These are phyloP conservation scores for Sus scrofa DNA, from an alignment of 2,113 vertebrate genomes.

Conservation along the genomic window DNA sequence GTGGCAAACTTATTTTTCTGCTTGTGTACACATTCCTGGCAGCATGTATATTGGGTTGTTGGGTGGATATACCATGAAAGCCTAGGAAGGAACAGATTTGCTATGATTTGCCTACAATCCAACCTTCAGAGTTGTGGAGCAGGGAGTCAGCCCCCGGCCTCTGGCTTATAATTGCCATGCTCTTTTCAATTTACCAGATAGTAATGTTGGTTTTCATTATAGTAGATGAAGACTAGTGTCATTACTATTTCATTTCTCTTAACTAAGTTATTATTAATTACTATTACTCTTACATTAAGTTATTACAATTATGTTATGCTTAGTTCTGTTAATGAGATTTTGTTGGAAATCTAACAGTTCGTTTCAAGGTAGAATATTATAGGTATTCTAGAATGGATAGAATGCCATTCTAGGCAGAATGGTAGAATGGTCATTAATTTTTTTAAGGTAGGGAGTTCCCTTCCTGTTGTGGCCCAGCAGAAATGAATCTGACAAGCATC, in stretches of 20 bases:
- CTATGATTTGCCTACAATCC: not conserved
- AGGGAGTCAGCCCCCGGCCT: not conserved
- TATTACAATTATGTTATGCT: not conserved
- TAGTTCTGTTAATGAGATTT: not conserved
- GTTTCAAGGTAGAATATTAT: constrained; percentile 4
- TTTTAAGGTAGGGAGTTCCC: too few relatives aligned
- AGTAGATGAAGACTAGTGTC: not conserved
- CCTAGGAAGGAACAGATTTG: not conserved
- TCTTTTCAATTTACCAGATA: not conserved
- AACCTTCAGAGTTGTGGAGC: not conserved
- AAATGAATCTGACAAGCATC: too few relatives aligned
- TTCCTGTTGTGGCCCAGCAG: too few relatives aligned
- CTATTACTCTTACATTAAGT: not conserved
- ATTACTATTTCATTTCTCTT: not conserved
- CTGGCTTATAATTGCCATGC: not conserved
- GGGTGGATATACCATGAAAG: not conserved
- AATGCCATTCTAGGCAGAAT: too few relatives aligned
- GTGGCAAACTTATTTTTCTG: not conserved
- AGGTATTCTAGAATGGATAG: not conserved
- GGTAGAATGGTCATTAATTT: too few relatives aligned
- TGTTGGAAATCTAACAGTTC: not conserved
- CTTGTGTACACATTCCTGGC: not conserved
- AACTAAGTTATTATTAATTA: not conserved
- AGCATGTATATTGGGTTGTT: not conserved
- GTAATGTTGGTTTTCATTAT: not conserved